A percentile compares a stretch with the other conserved stretches of the same genome.
Conservation (phyloP, 2,888 invertebrate genomes). For the Lobophora halterata region DNA sequence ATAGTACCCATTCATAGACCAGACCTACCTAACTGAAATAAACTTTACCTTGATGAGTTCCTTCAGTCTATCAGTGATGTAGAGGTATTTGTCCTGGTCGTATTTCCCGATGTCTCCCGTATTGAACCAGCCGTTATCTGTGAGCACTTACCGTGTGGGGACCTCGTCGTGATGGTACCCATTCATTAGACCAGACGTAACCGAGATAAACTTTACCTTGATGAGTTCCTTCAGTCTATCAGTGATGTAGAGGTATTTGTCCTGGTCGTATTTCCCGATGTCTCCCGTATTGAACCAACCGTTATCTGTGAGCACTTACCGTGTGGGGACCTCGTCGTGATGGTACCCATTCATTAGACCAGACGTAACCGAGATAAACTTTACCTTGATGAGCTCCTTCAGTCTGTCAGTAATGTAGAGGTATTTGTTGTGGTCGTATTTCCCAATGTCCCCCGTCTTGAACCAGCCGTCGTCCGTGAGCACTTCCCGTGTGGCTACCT, state of each 20-base stretch:
- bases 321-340: slow-evolving; percentile 86
- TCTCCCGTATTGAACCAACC: slow-evolving; percentile 92
- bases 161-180: slow-evolving; percentile 83
- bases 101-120: slow-evolving; percentile 87
- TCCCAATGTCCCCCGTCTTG: slow-evolving; percentile 87
- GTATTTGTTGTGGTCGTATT: slow-evolving; percentile 83
- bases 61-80: slow-evolving; percentile 88
- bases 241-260: slow-evolving; percentile 84
- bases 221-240: slow-evolving; percentile 91
- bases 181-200: too few relatives aligned
- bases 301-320: slow-evolving; percentile 82
- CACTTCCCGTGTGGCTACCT: slow-evolving; percentile 84
- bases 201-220: slow-evolving; percentile 74
- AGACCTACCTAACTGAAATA: too few relatives aligned
- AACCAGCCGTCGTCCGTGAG: slow-evolving; percentile 88
- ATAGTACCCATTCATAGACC: too few relatives aligned
- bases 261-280: slow-evolving; percentile 84
- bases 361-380: too few relatives aligned
- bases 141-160: slow-evolving; percentile 83
- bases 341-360: slow-evolving; percentile 83
- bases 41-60: slow-evolving; percentile 87
- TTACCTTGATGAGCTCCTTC: slow-evolving; percentile 90
- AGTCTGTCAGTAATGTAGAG: slow-evolving; percentile 87
- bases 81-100: slow-evolving; percentile 84
- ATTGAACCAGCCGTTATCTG: slow-evolving; percentile 88